Evolutionary conservation across 2,113 vertebrate genomes (phyloP).

Genomic region (Pseudorectes ferrugineus): DNA sequence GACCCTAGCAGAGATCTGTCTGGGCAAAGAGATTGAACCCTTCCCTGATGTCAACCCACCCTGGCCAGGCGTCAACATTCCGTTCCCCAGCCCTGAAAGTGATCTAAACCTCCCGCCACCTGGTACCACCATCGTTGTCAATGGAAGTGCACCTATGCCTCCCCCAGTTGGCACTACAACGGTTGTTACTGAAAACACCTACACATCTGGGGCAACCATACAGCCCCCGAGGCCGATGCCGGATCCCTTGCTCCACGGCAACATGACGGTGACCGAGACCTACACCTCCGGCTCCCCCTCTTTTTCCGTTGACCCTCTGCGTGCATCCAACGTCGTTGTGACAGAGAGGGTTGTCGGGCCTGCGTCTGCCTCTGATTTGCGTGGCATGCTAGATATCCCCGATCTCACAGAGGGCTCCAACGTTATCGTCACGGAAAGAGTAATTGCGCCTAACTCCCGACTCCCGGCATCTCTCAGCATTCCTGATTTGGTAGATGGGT

Average conservation of each 20-base stretch:
- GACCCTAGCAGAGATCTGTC: constrained; percentile 88
- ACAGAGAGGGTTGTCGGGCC: constrained; percentile 76
- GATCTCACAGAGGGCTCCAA: constrained; percentile 75
- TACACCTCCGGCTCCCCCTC: constrained; percentile 66
- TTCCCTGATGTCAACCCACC: constrained; percentile 65
- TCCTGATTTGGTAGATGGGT: constrained; percentile 70
- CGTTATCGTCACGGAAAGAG: constrained; percentile 76
- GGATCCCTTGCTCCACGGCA: constrained; percentile 63
- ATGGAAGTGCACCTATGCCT: constrained; percentile 60
- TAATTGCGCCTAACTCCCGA: constrained; percentile 71
- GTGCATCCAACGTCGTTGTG: constrained; percentile 64
- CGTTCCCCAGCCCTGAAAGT: constrained; percentile 56
- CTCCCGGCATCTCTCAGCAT: constrained; percentile 70
- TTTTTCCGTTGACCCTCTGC: constrained; percentile 64
- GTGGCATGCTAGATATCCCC: constrained; percentile 71
- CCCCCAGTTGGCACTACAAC: constrained; percentile 34
- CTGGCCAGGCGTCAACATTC: constrained; percentile 51
- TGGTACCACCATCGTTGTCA: constrained; percentile 71
- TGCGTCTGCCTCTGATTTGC: constrained; percentile 62
- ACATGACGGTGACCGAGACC: constrained; percentile 76
- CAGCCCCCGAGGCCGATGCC: constrained; percentile 65
- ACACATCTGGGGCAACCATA: constrained; percentile 54
- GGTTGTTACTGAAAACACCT: constrained; percentile 58
- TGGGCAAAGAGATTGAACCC: constrained; percentile 74
- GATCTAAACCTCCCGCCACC: constrained; percentile 68